Percentiles rank a stretch among this genome's conserved stretches.
phyloP scores from a whole-genome alignment of 2,113 vertebrate species.

The Hepsetus odoe region DNA sequence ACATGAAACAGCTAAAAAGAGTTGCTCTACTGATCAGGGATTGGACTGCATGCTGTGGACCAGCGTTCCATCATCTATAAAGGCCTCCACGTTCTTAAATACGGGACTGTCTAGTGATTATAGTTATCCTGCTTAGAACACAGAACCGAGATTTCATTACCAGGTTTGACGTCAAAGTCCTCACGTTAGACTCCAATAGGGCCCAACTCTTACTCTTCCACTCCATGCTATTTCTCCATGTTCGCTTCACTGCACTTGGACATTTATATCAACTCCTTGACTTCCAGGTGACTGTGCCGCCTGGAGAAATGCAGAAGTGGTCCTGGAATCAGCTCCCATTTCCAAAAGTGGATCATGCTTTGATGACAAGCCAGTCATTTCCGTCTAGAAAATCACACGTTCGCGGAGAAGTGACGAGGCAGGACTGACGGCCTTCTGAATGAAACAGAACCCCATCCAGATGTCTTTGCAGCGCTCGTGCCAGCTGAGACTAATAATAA shows the following conservation, averaged over 20 bases:
- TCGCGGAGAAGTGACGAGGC: neutral
- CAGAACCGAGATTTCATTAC: too few species aligned
- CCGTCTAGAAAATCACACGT: neutral
- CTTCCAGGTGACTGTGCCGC: constrained; percentile 6
- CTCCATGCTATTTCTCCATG: neutral
- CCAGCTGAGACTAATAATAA: neutral
- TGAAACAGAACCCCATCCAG: neutral
- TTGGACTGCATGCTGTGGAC: too few species aligned
- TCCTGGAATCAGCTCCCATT: neutral
- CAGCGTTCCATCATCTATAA: too few species aligned
- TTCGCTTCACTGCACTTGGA: neutral
- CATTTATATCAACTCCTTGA: neutral
- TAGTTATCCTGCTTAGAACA: too few species aligned
- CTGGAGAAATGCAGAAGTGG: neutral
- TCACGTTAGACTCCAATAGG: too few species aligned
- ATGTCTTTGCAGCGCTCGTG: neutral
- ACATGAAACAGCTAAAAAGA: too few species aligned
- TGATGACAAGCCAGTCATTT: neutral
- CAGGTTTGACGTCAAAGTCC: too few species aligned
- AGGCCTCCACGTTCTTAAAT: too few species aligned
- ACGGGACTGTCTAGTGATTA: too few species aligned
- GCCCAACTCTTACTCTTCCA: neutral
- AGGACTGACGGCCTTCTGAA: neutral
- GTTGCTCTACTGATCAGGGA: too few species aligned
- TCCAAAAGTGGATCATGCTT: neutral